A percentile compares a stretch with the other conserved stretches of the same genome.
Conservation (phyloP, 2,113 vertebrate species). For the Romanogobio albipinnatus region DNA sequence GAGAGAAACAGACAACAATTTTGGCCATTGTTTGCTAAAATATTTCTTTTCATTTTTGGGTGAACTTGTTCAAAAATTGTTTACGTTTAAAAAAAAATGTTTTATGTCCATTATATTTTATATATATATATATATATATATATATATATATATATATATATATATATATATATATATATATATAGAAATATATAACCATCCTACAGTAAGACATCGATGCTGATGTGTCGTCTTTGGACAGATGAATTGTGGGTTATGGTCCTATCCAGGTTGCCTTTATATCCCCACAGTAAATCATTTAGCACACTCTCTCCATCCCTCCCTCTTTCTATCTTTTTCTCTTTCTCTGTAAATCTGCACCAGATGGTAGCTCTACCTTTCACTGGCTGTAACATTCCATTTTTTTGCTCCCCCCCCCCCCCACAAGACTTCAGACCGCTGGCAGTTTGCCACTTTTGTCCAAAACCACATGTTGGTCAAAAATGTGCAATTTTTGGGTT, state of each 20-base stretch:
- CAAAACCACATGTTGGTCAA: not conserved
- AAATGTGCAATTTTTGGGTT: slow-evolving; percentile 16
- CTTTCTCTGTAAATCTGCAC: slow-evolving; percentile 29
- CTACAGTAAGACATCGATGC: slow-evolving; percentile 1
- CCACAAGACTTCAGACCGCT: slow-evolving; percentile 35
- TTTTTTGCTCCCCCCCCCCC: slow-evolving; percentile 12
- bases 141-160: no score
- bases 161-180: no score
- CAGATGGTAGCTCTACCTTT: slow-evolving; percentile 44
- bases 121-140: not conserved
- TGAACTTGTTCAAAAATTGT: not conserved
- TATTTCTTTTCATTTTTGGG: not conserved
- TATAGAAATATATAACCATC: not conserved
- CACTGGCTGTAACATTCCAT: slow-evolving; percentile 5
- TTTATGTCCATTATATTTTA: not conserved
- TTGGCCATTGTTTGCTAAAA: not conserved
- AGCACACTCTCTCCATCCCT: slow-evolving; percentile 4
- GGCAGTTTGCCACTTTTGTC: slow-evolving; percentile 33
- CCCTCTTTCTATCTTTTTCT: not conserved
- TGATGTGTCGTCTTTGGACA: not conserved
- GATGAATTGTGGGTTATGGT: slow-evolving; percentile 3
- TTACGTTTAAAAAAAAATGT: not conserved
- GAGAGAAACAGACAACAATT: not conserved
- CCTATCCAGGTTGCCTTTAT: slow-evolving; percentile 16
- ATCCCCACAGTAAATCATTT: slow-evolving; percentile 28